Evolutionary conservation across 2,113 vertebrate genomes (phyloP).

Genomic region (Dicrurus megarhynchus): DNA sequence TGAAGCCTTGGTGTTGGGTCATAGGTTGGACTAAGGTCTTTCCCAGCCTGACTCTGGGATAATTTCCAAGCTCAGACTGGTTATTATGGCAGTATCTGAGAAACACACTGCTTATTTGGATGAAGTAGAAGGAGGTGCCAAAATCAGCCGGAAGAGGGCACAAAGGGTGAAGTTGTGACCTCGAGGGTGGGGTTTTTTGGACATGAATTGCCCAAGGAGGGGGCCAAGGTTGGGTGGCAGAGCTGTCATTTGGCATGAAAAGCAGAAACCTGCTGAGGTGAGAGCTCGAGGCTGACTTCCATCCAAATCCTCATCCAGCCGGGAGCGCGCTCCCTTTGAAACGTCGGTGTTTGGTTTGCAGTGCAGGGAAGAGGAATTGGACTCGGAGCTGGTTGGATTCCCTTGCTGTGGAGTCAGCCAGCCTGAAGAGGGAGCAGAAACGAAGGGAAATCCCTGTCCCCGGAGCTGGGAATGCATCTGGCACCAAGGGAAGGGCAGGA

Average conservation of each 20-base stretch:
- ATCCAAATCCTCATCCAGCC: fast-evolving
- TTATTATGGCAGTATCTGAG: background rate
- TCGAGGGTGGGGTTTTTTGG: background rate
- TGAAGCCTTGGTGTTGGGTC: background rate
- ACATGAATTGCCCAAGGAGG: background rate
- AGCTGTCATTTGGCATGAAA: fast-evolving
- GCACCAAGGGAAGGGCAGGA: background rate
- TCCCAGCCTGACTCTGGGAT: background rate
- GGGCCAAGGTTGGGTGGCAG: background rate
- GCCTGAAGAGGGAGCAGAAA: conserved; percentile 55
- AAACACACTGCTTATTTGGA: fast-evolving
- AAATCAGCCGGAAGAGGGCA: background rate
- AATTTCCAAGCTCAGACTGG: background rate
- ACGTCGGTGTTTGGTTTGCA: fast-evolving
- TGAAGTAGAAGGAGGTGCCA: background rate
- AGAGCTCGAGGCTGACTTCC: background rate
- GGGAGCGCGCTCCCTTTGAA: fast-evolving
- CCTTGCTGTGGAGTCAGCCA: conserved; percentile 2
- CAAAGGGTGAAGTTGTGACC: fast-evolving
- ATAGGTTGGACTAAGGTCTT: background rate
- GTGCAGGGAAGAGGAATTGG: background rate
- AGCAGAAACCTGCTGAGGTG: background rate
- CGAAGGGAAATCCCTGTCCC: background rate
- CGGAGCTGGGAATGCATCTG: background rate
- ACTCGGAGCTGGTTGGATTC: fast-evolving